Conservation (phyloP, 2,888 invertebrate species). For the Rotaria magnacalcarata region DNA sequence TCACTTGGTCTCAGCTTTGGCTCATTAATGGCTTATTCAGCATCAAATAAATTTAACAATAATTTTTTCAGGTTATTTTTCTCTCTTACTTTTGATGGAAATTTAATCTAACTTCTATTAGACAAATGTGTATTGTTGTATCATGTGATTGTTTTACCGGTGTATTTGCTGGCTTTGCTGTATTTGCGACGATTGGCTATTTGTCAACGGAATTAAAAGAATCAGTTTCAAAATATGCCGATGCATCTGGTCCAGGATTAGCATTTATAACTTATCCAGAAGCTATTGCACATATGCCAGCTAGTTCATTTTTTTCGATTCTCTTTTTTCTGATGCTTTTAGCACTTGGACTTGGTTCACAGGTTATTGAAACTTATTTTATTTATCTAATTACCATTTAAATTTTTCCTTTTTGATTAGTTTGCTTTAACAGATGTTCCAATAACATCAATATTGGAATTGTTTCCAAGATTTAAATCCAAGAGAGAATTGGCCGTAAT, state of each 20-base stretch:
- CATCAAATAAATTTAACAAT: slow-evolving; percentile 28
- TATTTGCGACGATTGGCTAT: slow-evolving; percentile 6
- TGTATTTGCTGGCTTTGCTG: slow-evolving; percentile 27
- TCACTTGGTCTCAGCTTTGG: slow-evolving; percentile 14
- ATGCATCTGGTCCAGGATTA: neutral
- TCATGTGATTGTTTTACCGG: slow-evolving; percentile 30
- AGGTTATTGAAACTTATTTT: neutral
- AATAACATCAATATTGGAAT: neutral
- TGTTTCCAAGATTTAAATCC: neutral
- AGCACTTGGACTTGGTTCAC: slow-evolving; percentile 26
- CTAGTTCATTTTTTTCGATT: slow-evolving; percentile 16
- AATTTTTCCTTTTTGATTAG: neutral
- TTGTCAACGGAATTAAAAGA: neutral
- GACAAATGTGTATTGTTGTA: slow-evolving; percentile 36
- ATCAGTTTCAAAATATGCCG: neutral
- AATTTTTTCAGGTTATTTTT: neutral
- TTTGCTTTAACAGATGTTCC: slow-evolving; percentile 25
- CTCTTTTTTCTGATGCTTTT: slow-evolving; percentile 7
- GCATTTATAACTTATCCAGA: slow-evolving; percentile 30
- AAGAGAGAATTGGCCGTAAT: neutral
- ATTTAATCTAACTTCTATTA: neutral
- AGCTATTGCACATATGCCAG: slow-evolving; percentile 23
- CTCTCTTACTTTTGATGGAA: neutral
- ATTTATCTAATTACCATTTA: neutral
- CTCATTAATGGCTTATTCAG: slow-evolving; percentile 19